These are phyloP conservation scores for Marcusenius ussheri DNA, from an alignment of 2,113 vertebrate genomes.

Conservation along the genomic window DNA sequence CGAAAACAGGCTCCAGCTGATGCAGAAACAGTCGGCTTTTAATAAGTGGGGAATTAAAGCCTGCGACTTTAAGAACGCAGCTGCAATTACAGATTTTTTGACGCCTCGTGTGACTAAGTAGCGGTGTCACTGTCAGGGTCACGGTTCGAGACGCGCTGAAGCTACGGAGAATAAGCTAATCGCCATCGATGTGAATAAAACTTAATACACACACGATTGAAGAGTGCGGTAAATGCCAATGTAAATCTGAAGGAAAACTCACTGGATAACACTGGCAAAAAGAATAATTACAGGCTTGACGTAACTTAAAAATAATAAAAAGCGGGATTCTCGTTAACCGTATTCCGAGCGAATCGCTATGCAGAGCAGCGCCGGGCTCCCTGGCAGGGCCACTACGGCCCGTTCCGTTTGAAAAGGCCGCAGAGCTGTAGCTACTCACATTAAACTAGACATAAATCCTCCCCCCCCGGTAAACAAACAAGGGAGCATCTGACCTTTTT, in stretches of 20 bases:
- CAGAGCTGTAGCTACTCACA: background rate
- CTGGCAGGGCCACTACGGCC: background rate
- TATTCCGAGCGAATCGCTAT: background rate
- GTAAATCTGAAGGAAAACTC: background rate
- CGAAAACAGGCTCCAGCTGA: background rate
- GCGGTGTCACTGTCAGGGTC: background rate
- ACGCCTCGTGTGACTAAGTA: background rate
- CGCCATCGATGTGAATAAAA: background rate
- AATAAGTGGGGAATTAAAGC: background rate
- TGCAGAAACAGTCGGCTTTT: background rate
- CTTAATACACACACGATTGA: background rate
- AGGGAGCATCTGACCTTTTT: background rate
- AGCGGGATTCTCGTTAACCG: background rate
- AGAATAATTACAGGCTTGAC: background rate
- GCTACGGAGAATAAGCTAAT: background rate
- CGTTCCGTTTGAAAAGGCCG: background rate
- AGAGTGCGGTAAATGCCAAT: background rate
- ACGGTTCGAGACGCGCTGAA: background rate
- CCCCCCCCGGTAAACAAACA: background rate
- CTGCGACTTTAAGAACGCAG: background rate
- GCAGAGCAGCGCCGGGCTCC: background rate
- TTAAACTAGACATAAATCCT: background rate
- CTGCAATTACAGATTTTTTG: background rate
- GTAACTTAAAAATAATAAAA: slow-evolving; percentile 1
- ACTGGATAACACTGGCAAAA: background rate